Evolutionary conservation across 2,888 invertebrate species (phyloP), one percentile per base, ranked within the genome.

Genomic region (Actias luna): DNA sequence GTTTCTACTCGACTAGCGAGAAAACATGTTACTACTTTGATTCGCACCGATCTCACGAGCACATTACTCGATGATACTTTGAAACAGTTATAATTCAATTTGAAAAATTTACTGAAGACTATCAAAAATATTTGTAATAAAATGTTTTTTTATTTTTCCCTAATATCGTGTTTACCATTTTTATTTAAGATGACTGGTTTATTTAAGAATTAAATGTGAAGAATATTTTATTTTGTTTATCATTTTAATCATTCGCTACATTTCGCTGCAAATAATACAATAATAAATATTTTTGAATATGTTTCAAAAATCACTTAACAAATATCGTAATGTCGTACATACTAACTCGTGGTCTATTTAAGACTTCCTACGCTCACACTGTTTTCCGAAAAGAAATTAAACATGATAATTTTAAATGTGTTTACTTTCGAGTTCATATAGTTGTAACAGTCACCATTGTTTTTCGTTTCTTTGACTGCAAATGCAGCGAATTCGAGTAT

Each of bases 11-110:
- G 63, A 63, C 68, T 65, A 71, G 69, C 66, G 73, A 74, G 74
- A 74, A 73, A 78, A 80, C 76, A 77, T 68, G 29, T 55, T 75
- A 80, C 80, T 63, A 78, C 39, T 58, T 50, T 42, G 65, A 62
- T 64, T 72, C 69, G 68, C 67, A 64, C 12, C 3, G 22, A 65
- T 61, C 71, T 72, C 67, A 29, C 52, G 5, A 58, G 46, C 8
- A n/a, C 39, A 1, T 7, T 42, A 2, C 7, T 42, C 42, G n/a
- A 42, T n/a, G 18, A n/a, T 7, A 5, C 8, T 42, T 42, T 39
- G 5, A 18, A n/a, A 18, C 18, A 18, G 5, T 42, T 42, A 42
- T n/a, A n/a, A n/a, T 18, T 8, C 18, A 18, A 18, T 42, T 18
- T 18, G 18, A 18, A 18, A 42, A 42, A 42, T 42, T 16, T 1